Conservation (phyloP, 2,113 vertebrate genomes). For the Amblyopsis rosae region DNA sequence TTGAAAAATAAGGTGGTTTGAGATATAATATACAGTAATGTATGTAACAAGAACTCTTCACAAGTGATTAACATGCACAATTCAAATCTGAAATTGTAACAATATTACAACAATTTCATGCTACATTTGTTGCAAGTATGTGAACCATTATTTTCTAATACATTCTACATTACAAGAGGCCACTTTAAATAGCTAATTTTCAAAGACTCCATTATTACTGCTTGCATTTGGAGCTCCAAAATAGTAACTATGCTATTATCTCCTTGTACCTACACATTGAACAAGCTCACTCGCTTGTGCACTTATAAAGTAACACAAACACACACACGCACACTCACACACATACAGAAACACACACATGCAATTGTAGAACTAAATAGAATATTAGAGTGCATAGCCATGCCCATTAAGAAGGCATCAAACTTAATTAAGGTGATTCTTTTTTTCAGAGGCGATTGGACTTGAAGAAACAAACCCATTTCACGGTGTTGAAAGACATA, state of each 20-base stretch:
- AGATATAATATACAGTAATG: not conserved
- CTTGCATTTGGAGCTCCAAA: conserved; percentile 51
- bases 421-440: conserved; percentile 54
- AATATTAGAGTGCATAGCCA: conserved; percentile 58
- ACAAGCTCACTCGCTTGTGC: conserved; percentile 3
- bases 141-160: conserved; percentile 40
- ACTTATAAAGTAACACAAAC: not conserved
- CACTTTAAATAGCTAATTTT: conserved; percentile 50
- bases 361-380: conserved; percentile 57
- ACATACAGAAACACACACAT: conserved; percentile 39
- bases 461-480: conserved; percentile 53
- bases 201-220: conserved; percentile 59
- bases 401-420: conserved; percentile 56
- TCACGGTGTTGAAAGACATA: conserved; percentile 56
- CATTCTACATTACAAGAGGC: conserved; percentile 42
- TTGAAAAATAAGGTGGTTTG: too few species aligned
- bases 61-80: conserved; percentile 30
- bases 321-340: conserved; percentile 29
- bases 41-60: conserved; percentile 33
- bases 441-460: conserved; percentile 46
- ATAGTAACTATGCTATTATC: conserved; percentile 14
- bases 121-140: conserved; percentile 46
- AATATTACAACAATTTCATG: conserved; percentile 28
- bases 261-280: conserved; percentile 38
- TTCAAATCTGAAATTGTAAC: conserved; percentile 21